These are phyloP conservation scores for Helogale parvula DNA, from an alignment of 2,113 vertebrate genomes.

Conservation along the genomic window DNA sequence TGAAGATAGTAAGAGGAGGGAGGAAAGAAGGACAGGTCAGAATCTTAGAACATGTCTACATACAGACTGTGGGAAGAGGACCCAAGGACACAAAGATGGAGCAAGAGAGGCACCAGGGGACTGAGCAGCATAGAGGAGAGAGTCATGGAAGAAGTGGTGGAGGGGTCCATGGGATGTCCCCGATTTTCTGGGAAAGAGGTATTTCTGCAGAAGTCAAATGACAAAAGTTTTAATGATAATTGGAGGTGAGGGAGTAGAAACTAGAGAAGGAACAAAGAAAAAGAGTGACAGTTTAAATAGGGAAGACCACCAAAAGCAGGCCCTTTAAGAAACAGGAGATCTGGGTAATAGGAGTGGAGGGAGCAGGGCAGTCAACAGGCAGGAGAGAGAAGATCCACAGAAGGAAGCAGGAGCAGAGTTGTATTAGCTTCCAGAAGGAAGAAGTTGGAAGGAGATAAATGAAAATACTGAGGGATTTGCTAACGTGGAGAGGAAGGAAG, in stretches of 20 bases:
- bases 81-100: background rate
- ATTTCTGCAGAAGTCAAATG: background rate
- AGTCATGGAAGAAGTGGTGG: background rate
- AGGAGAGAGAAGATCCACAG: background rate
- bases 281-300: background rate
- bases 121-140: background rate
- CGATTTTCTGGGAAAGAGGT: background rate
- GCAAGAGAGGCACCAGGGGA: too few relatives aligned
- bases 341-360: background rate
- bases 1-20: background rate
- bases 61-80: background rate
- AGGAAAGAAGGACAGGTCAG: background rate
- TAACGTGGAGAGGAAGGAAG: background rate
- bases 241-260: background rate
- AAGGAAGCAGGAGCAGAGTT: background rate
- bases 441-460: background rate
- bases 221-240: background rate
- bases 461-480: background rate
- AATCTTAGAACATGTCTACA: background rate
- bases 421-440: background rate
- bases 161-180: background rate
- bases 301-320: background rate
- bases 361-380: background rate
- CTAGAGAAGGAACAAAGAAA: background rate
- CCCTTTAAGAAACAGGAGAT: background rate